phyloP scores from a whole-genome alignment of 1,140 invertebrate species.

The Sitobion miscanthi region DNA sequence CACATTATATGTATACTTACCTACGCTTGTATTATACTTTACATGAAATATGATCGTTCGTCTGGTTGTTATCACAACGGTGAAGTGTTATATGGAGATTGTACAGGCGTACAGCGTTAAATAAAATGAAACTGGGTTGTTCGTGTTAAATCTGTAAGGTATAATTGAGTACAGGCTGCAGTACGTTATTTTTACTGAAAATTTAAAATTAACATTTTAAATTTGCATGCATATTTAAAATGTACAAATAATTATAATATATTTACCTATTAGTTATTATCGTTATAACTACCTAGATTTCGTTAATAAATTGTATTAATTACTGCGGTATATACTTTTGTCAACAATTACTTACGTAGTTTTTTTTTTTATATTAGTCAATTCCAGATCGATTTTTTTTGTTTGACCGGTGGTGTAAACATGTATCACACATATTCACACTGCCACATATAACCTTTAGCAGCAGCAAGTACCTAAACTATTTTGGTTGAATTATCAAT shows the following conservation, averaged over 20 bases:
- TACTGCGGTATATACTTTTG: neutral
- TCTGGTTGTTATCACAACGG: neutral
- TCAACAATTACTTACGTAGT: neutral
- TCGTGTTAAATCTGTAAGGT: no score
- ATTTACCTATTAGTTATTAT: no score
- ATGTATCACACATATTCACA: neutral
- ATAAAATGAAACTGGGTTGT: no score
- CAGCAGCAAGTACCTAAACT: neutral
- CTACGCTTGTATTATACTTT: neutral
- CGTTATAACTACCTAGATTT: no score
- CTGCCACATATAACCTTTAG: neutral
- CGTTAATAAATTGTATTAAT: no score
- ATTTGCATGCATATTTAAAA: no score
- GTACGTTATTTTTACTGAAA: no score
- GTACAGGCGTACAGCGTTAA: no score
- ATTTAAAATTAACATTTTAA: no score
- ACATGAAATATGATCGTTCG: neutral
- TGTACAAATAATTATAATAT: no score
- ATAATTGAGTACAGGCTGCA: no score
- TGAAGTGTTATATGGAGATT: no score
- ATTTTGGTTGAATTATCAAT: neutral
- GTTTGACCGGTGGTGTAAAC: neutral
- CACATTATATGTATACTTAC: neutral
- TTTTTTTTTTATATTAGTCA: neutral
- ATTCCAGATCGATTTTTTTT: neutral